Evolutionary conservation across 1,140 invertebrate species (phyloP), one percentile per base, ranked within the genome.

Genomic region (Drosophila watanabei): DNA sequence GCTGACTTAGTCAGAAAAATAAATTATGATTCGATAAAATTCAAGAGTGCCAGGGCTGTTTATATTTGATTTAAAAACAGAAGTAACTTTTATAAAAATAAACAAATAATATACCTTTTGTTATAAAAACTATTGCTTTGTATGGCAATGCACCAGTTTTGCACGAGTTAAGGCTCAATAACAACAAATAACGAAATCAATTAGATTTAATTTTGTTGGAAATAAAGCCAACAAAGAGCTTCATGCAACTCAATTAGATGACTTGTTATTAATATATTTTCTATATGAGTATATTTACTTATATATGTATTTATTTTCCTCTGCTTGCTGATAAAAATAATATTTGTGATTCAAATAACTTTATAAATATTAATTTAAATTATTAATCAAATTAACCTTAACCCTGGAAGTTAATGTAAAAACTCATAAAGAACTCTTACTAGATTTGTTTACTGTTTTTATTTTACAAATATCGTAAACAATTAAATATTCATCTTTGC

Each of bases 161-260:
- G 52, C 52, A 35, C 51, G 13, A 54, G 13, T 14, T 54, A 2
- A 54, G 18, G 18, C 51, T 7, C 51, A 54, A 52, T 35, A 11
- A 35, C 2, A 35, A 35, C 2, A 35, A 35, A 54, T 35, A 54
- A 35, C 32, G 30, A 24, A 56, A 56, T 16, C 20, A 37, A 56
- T 56, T 56, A 37, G 4, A 37, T 16, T 56, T 56, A 16, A 56
- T 37, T 56, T 56, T 4, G 7, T 24, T 56, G 33, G 4, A 56
- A 56, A 37, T 56, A 56, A 56, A 37, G 52, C 18, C 2, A 10
- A 37, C 52, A 56, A 56, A 37, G 52, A 37, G 52, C 52, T 5
- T 3, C 4, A 37, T 37, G 33, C 8, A 56, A 37, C 13, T 20
- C 32, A 35, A 56, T 37, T 20, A 37, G 4, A 20, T 24, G 4